These are phyloP conservation scores for Zaprionus gabonicus DNA, from an alignment of 1,140 invertebrate genomes.

Conservation along the genomic window DNA sequence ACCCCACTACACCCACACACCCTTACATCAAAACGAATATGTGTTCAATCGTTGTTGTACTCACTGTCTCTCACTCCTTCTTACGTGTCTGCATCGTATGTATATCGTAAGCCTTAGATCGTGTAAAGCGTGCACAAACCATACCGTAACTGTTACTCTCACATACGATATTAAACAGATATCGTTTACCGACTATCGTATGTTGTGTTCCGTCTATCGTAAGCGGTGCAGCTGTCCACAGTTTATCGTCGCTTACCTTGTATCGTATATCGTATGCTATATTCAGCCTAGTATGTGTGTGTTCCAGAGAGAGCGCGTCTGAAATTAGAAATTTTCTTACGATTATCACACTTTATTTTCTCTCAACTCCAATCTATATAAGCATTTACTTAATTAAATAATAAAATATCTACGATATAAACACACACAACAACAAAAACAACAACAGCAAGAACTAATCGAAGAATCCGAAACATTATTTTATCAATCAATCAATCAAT, in stretches of 20 bases:
- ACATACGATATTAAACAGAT: no score
- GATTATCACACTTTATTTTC: constrained; percentile 37
- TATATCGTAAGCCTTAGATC: neutral
- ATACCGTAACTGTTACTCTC: no score
- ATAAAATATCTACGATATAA: constrained; percentile 42
- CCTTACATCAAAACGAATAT: constrained; percentile 1
- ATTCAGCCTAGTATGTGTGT: constrained; percentile 41
- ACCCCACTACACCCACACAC: constrained; percentile 5
- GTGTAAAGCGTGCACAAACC: neutral
- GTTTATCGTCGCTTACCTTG: neutral
- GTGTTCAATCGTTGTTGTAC: constrained; percentile 14
- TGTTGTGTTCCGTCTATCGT: constrained; percentile 16
- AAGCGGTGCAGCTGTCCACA: constrained; percentile 11
- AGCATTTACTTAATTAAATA: constrained; percentile 73
- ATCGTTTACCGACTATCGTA: neutral
- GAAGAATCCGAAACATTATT: constrained; percentile 17
- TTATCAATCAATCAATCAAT: constrained; percentile 24
- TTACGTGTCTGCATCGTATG: neutral
- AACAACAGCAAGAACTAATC: neutral
- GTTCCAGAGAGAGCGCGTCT: constrained; percentile 38
- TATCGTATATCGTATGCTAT: constrained; percentile 11
- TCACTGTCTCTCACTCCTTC: constrained; percentile 2
- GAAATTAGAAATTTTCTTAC: constrained; percentile 19
- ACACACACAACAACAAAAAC: constrained; percentile 4
- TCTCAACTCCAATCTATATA: constrained; percentile 61